Base-by-base conservation (phyloP, 1,140 invertebrate genomes). In the Chrysoperla carnea region DNA sequence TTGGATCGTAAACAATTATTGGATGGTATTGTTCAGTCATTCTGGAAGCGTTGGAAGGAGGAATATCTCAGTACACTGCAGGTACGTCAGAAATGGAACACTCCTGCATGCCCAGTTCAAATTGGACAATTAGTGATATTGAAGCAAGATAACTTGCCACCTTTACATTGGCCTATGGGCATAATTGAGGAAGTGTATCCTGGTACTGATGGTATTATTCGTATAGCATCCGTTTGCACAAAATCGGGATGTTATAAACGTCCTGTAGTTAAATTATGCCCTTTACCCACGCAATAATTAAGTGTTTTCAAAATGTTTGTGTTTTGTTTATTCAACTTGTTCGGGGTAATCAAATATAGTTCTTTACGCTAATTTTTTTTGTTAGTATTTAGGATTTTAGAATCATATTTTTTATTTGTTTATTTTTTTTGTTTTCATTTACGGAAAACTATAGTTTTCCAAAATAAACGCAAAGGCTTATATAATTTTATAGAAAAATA, bases 171-270 rank as follows among this genome's bases (percentile, higher is more conserved):
- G 54, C 39, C 38, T 9, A 14, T 58, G 0, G 62, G 61, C 35
- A 55, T 60, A 27, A 48, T 56, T 17, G 52, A 66, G 40, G 67
- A 51, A 44, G 17, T 52, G 9, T 42, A 51, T 43, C 44, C 47
- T 6, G 43, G 52, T 4, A 15, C 11, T 11, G 50, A 52, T 44
- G 41, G 37, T 28, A 42, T 45, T 23, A 37, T 48, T 8, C 29
- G 50, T 35, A 44, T 46, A 13, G 48, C 36, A 8, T 36, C 37
- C 12, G 39, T 51, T n/a, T 33, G 37, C 39, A 50, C 44, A 8
- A 11, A 27, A 11, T 8, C 28, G 6, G 47, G 44, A 5, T 28
- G 40, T 4, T 36, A 40, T n/a, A 41, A 42, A 37, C 39, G 47
- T 2, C 28, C 45, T 7, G 27, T 48, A 15, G 29, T 11, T 1